Percentiles rank a stretch among this genome's conserved stretches.
These are phyloP conservation scores for Anniella stebbinsi DNA, from an alignment of 2,797 vertebrate species.

Conservation along the genomic window DNA sequence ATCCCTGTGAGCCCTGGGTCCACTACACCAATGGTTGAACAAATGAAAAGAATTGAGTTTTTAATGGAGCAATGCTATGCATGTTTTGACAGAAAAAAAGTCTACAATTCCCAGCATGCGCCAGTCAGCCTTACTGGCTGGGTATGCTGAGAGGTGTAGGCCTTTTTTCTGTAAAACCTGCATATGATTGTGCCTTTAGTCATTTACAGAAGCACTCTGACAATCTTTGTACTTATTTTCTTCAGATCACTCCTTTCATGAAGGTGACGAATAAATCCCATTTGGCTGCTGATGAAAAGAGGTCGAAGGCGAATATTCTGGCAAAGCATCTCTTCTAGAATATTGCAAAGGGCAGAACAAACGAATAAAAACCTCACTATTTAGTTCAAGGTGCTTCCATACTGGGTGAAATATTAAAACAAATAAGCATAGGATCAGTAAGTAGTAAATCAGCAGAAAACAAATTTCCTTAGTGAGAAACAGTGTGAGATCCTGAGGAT, in stretches of 20 bases:
- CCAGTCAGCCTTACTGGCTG: no score
- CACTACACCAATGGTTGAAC: no score
- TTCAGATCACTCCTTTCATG: not conserved
- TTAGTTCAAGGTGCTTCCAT: conserved; percentile 29
- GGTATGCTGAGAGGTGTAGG: no score
- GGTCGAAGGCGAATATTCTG: not conserved
- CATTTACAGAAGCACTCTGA: not conserved
- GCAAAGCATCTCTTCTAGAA: conserved; percentile 20
- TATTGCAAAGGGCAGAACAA: conserved; percentile 15
- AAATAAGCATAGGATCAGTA: conserved; percentile 61
- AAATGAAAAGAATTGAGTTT: no score
- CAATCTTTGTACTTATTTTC: not conserved
- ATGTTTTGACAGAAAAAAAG: no score
- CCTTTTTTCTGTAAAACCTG: no score
- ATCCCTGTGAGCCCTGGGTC: no score
- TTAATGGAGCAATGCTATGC: no score
- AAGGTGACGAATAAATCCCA: not conserved
- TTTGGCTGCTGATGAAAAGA: not conserved
- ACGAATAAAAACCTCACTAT: conserved; percentile 9
- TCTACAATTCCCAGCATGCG: no score
- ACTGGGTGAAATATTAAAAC: conserved; percentile 47
- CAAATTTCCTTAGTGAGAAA: conserved; percentile 43
- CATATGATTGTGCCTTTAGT: no score
- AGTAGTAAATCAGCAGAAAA: conserved; percentile 56
- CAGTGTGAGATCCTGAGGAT: conserved; percentile 25